Base-by-base conservation (phyloP, 2,797 vertebrate species). In the Ara ararauna region DNA sequence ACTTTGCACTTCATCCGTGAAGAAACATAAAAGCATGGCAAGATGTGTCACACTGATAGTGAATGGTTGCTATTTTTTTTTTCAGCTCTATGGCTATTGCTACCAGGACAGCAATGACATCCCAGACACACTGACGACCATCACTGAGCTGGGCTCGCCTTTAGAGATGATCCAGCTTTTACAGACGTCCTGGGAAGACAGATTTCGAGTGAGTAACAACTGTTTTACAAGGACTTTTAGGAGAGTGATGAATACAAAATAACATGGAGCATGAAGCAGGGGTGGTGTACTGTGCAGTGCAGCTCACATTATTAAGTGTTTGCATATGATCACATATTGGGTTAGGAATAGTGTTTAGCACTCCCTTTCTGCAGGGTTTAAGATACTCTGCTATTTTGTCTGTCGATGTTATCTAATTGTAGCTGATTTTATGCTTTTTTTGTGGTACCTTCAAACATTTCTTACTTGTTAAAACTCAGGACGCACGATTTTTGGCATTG, bases 121-220 rank as follows among this genome's bases (percentile, higher is more conserved):
- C 93, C 97, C 98, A 29, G 98, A 98, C 94, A 98, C 98, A 0
- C 98, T 99, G 97, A 99, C 98, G 2, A 98, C 99, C 96, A 99
- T 99, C 98, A 99, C 98, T 23, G 99, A 99, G 94, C 97, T 99
- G 74, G 99, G 99, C 24, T 98, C 98, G 8, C 98, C 98, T 22
- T 97, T 99, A 88, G 99, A 99, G 97, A 99, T 99, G 98, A 99
- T 99, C 95, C 98, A 98, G 97, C 98, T 99, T 90, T 97, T 99
- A 74, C 99, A 99, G 97, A 98, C 98, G 13, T 98, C 98, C 85
- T 99, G 99, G 99, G 99, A 99, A 95, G 98, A 99, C 72, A 98
- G 99, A 85, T 99, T 99, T 97, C 98, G 98, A 88, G 99, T 99
- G 97, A 98, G 98, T 97, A 87, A 29, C 56, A 51, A 27, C 47